Percentiles rank a stretch among this genome's conserved stretches.
Evolutionary conservation across 2,888 invertebrate species (phyloP).

Genomic region (Synergus japonicus): DNA sequence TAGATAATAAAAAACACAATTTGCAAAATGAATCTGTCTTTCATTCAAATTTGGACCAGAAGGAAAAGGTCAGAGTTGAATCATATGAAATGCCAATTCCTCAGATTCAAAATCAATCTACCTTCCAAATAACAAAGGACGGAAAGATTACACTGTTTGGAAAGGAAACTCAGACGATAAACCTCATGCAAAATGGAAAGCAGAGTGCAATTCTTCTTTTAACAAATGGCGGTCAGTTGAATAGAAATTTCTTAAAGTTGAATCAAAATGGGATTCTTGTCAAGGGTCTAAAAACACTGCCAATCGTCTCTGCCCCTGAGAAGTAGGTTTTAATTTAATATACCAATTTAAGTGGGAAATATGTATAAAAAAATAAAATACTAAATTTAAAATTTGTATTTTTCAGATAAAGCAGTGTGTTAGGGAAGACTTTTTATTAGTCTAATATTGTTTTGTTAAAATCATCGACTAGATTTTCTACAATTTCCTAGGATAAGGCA

Average conservation of each 20-base stretch:
- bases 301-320: slow-evolving; percentile 56
- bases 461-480: slow-evolving; percentile 10
- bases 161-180: slow-evolving; percentile 64
- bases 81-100: slow-evolving; percentile 58
- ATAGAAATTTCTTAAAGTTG: slow-evolving; percentile 64
- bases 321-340: slow-evolving; percentile 50
- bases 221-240: slow-evolving; percentile 56
- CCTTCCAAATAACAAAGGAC: slow-evolving; percentile 57
- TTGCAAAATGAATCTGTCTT: slow-evolving; percentile 2
- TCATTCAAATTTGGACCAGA: slow-evolving; percentile 24
- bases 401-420: background rate
- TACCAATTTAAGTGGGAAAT: background rate
- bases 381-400: background rate
- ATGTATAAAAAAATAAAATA: background rate
- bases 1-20: background rate
- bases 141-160: slow-evolving; percentile 63
- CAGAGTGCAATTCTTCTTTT: slow-evolving; percentile 69
- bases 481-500: background rate
- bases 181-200: slow-evolving; percentile 66
- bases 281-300: slow-evolving; percentile 58
- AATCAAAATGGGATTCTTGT: slow-evolving; percentile 58
- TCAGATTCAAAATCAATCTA: slow-evolving; percentile 52
- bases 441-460: slow-evolving; percentile 5
- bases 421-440: background rate
- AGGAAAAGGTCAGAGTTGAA: slow-evolving; percentile 53